These are phyloP conservation scores for Ceratina calcarata DNA, from an alignment of 1,140 invertebrate genomes.

Conservation along the genomic window DNA sequence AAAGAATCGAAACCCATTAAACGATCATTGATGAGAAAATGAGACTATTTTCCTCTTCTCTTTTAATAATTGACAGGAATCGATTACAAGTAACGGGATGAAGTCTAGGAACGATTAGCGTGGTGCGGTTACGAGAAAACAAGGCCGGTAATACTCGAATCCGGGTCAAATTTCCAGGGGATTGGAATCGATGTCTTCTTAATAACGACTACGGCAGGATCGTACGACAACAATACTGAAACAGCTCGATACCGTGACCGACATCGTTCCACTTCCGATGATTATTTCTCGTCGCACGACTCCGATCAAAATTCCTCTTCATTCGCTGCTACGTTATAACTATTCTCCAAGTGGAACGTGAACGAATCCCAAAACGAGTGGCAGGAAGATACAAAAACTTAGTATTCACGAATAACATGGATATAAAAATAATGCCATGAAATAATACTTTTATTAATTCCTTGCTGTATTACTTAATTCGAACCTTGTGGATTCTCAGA, in stretches of 20 bases:
- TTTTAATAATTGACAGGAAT: too few relatives aligned
- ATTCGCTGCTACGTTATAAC: too few relatives aligned
- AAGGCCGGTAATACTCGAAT: constrained; percentile 1
- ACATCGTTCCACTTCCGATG: constrained; percentile 24
- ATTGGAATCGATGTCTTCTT: constrained; percentile 44
- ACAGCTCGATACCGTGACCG: constrained; percentile 23
- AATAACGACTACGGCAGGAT: constrained; percentile 28
- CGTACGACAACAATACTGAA: constrained; percentile 35
- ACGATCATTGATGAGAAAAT: too few relatives aligned
- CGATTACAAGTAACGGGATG: too few relatives aligned
- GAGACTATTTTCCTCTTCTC: too few relatives aligned
- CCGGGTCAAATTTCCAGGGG: constrained; percentile 25
- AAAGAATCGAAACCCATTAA: too few relatives aligned
- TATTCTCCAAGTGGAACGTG: not conserved
- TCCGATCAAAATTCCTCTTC: not conserved
- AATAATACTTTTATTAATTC: too few relatives aligned
- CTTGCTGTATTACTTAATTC: too few relatives aligned
- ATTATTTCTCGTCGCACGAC: constrained; percentile 23
- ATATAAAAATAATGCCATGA: too few relatives aligned
- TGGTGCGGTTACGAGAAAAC: not conserved
- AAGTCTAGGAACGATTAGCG: constrained; percentile 2
- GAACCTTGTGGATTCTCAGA: too few relatives aligned
- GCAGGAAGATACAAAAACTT: too few relatives aligned
- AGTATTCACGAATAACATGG: too few relatives aligned
- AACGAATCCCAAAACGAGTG: not conserved